Percentiles rank a stretch among this genome's conserved stretches.
phyloP scores from a whole-genome alignment of 1,140 invertebrate species.

The Limonius californicus region DNA sequence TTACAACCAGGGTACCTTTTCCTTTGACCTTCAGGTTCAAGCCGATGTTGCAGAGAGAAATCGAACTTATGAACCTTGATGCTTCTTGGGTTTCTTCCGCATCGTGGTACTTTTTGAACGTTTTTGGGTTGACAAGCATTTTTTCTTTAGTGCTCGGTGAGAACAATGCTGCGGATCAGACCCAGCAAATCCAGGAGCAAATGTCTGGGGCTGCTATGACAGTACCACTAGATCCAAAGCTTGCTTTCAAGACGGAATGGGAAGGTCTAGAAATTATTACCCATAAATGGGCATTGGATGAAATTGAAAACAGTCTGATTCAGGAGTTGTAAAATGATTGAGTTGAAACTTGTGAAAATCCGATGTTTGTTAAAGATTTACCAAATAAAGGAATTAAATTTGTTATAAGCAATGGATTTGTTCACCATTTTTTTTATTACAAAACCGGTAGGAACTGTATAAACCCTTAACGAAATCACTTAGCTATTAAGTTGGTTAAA shows the following conservation, averaged over 20 bases:
- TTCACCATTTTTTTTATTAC: no score
- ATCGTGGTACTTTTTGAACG: constrained; percentile 99
- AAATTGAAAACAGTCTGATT: no score
- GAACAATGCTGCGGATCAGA: constrained; percentile 97
- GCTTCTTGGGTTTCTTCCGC: constrained; percentile 98
- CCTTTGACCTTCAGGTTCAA: constrained; percentile 95
- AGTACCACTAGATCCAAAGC: constrained; percentile 95
- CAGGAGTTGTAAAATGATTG: no score
- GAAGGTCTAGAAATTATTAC: constrained; percentile 95
- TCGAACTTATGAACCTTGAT: constrained; percentile 89
- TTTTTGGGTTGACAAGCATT: constrained; percentile 94
- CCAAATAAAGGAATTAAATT: no score
- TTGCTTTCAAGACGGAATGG: constrained; percentile 99
- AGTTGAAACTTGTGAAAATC: no score
- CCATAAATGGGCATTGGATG: constrained; percentile 83
- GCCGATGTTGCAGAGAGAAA: constrained; percentile 95
- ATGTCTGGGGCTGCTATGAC: constrained; percentile 95
- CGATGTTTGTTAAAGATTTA: no score
- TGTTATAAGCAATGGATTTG: no score
- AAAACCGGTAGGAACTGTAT: no score
- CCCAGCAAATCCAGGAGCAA: constrained; percentile 93
- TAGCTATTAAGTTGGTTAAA: no score
- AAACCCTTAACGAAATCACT: no score
- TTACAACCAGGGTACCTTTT: constrained; percentile 99
- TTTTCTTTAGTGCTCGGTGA: constrained; percentile 96